Conservation (phyloP, 2,113 vertebrate species). For the Syngnathoides biaculeatus region DNA sequence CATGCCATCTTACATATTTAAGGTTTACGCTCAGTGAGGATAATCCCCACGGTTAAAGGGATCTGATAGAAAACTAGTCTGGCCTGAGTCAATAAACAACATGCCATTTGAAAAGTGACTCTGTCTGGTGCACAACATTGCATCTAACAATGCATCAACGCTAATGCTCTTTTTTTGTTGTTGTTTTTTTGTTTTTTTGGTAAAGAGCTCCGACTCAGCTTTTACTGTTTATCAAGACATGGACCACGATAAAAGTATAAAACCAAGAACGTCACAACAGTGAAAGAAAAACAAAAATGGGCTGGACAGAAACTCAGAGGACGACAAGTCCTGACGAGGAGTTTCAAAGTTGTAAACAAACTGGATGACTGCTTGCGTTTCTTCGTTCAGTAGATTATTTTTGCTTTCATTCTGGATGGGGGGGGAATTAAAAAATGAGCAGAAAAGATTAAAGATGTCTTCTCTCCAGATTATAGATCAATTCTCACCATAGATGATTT, state of each 20-base stretch:
- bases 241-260: background rate
- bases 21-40: conserved; percentile 27
- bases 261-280: conserved; percentile 12
- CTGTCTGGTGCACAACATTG: background rate
- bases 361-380: conserved; percentile 1
- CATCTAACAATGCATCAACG: conserved; percentile 35
- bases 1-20: conserved; percentile 60
- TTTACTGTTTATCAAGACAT: conserved; percentile 35
- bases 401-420: conserved; percentile 27
- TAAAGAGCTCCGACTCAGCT: conserved; percentile 29
- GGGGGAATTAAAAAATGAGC: background rate
- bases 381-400: conserved; percentile 4
- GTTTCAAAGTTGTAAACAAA: background rate
- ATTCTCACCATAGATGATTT: too few relatives aligned
- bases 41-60: conserved; percentile 59
- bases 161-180: conserved; percentile 55
- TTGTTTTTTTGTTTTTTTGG: background rate
- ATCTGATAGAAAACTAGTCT: conserved; percentile 48
- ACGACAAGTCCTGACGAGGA: background rate
- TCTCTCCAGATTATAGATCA: too few relatives aligned
- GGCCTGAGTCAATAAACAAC: conserved; percentile 52
- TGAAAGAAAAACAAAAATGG: background rate
- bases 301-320: background rate
- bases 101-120: conserved; percentile 16
- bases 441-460: too few relatives aligned